Evolutionary conservation across 2,113 vertebrate genomes (phyloP).

Genomic region (Trogon melanurus): DNA sequence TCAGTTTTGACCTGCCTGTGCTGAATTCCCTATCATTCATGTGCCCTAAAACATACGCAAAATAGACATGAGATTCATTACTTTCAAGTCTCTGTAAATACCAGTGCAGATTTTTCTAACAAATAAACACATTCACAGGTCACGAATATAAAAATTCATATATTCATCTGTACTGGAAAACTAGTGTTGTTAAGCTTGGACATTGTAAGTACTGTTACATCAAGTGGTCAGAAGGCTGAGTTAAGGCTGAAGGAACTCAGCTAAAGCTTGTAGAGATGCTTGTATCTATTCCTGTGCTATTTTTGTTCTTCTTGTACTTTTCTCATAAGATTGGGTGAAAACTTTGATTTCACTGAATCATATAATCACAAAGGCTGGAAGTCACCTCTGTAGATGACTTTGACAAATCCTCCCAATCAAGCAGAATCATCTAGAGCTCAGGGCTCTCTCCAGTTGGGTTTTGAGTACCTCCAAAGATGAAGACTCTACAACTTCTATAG

Average conservation of each 20-base stretch:
- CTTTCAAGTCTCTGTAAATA: neutral
- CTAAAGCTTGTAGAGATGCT: neutral
- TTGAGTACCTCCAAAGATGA: neutral
- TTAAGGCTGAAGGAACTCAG: neutral
- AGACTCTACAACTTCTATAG: neutral
- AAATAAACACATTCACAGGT: neutral
- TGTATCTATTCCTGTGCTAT: neutral
- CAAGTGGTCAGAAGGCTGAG: neutral
- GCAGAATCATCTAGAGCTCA: neutral
- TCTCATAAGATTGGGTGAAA: neutral
- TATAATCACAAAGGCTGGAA: neutral
- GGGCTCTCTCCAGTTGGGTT: accelerated
- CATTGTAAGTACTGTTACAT: neutral
- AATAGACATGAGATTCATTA: neutral
- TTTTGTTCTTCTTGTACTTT: neutral
- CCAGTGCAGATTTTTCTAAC: neutral
- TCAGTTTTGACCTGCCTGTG: neutral
- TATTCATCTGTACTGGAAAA: neutral
- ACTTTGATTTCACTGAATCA: neutral
- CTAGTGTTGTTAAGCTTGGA: neutral
- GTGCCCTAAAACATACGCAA: neutral
- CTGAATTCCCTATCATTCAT: neutral
- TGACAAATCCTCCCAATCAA: neutral
- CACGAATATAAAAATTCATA: neutral
- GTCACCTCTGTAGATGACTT: accelerated